phyloP scores from a whole-genome alignment of 2,888 invertebrate genomes.

The Drosophila cracens region DNA sequence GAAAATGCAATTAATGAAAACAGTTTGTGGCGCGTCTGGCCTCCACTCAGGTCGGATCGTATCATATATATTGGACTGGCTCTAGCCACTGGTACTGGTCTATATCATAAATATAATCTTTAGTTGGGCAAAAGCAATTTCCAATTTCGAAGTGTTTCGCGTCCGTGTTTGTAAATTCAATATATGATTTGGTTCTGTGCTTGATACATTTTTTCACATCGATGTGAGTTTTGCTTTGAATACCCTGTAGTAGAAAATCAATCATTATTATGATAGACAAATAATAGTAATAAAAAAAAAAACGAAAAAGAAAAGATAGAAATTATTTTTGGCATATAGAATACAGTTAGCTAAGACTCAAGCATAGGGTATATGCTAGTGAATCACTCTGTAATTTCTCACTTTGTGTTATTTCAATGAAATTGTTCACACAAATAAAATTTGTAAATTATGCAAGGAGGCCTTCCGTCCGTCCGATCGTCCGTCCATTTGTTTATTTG shows the following conservation, averaged over 20 bases:
- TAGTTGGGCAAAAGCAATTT: constrained; percentile 18
- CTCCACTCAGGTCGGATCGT: constrained; percentile 30
- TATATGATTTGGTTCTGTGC: constrained; percentile 12
- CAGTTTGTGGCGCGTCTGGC: constrained; percentile 31
- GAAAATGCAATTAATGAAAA: constrained; percentile 55
- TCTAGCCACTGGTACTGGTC: constrained; percentile 16
- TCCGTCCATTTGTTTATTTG: constrained; percentile 54
- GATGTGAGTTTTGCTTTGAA: no score
- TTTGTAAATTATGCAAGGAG: constrained; percentile 54
- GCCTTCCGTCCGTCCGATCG: constrained; percentile 3
- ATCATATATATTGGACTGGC: constrained; percentile 19
- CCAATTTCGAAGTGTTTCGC: constrained; percentile 19
- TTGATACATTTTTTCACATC: constrained; percentile 6
- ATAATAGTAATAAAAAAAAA: not conserved
- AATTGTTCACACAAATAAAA: constrained; percentile 55
- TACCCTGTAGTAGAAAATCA: not conserved
- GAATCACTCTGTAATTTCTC: not conserved
- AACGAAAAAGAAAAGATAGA: not conserved
- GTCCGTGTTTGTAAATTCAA: constrained; percentile 43
- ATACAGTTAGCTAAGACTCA: not conserved
- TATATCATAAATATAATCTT: constrained; percentile 41
- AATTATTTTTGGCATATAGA: not conserved
- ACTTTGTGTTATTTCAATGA: constrained; percentile 48
- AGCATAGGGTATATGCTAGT: constrained; percentile 12
- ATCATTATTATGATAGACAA: not conserved